Evolutionary conservation across 2,888 invertebrate species (phyloP).

Genomic region (Chloroclysta siterata): DNA sequence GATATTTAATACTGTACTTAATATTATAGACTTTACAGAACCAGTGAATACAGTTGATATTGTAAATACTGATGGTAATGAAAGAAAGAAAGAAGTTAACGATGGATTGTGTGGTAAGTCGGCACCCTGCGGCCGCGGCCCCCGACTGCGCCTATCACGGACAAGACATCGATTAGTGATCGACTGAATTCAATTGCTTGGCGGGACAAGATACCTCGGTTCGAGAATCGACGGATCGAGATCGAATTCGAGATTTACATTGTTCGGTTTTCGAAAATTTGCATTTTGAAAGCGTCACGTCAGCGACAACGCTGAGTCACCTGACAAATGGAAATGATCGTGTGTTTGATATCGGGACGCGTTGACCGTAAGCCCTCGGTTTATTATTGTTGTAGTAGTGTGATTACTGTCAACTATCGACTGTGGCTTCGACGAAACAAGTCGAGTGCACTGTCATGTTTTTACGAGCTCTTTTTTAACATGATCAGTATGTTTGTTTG

Average conservation of each 20-base stretch:
- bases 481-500: neutral
- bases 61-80: conserved; percentile 74
- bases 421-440: conserved; percentile 56
- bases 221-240: conserved; percentile 76
- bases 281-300: conserved; percentile 84
- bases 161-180: conserved; percentile 86
- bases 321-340: conserved; percentile 83
- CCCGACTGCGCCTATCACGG: conserved; percentile 84
- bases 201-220: conserved; percentile 72
- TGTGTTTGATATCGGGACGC: conserved; percentile 77
- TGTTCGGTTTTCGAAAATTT: conserved; percentile 82
- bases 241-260: conserved; percentile 79
- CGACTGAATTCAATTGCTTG: conserved; percentile 85
- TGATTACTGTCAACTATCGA: conserved; percentile 80
- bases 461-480: conserved; percentile 5
- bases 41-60: conserved; percentile 72
- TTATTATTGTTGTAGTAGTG: conserved; percentile 78
- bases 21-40: conserved; percentile 70
- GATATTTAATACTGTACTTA: conserved; percentile 66
- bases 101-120: conserved; percentile 86
- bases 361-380: conserved; percentile 81
- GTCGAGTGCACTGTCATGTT: conserved; percentile 48
- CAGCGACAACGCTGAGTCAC: conserved; percentile 83
- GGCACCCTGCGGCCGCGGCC: conserved; percentile 84
- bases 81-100: conserved; percentile 84